Percentiles rank a stretch among this genome's conserved stretches.
Evolutionary conservation across 2,888 invertebrate species (phyloP).

Genomic region (Timema cristinae): DNA sequence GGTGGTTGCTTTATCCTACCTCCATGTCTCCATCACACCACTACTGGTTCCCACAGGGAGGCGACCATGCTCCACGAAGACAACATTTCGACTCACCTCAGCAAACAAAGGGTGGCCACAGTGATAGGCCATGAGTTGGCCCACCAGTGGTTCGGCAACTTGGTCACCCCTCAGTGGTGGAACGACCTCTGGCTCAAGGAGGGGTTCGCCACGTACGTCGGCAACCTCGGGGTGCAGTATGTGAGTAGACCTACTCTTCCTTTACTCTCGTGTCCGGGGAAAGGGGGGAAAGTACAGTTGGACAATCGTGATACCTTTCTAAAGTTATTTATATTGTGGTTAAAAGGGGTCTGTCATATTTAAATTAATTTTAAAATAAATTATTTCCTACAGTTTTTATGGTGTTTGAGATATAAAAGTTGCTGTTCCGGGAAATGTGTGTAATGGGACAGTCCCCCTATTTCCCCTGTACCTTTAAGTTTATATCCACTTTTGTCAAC

Average conservation of each 20-base stretch:
- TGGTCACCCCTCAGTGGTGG: slow-evolving; percentile 43
- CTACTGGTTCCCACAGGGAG: slow-evolving; percentile 39
- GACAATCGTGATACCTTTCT: too few species aligned
- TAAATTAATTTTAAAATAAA: too few species aligned
- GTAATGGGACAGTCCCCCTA: too few species aligned
- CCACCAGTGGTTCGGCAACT: slow-evolving; percentile 44
- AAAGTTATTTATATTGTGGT: too few species aligned
- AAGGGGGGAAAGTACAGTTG: too few species aligned
- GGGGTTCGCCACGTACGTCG: slow-evolving; percentile 49
- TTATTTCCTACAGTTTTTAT: too few species aligned
- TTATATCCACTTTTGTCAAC: too few species aligned
- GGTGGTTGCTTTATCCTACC: too few species aligned
- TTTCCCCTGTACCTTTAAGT: too few species aligned
- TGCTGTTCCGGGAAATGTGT: too few species aligned
- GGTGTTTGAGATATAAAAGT: too few species aligned
- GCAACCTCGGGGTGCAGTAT: slow-evolving; percentile 42
- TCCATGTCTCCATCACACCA: background rate
- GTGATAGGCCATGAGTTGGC: slow-evolving; percentile 49
- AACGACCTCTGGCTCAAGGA: slow-evolving; percentile 51
- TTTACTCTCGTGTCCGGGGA: background rate
- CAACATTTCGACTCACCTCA: slow-evolving; percentile 39
- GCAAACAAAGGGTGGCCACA: slow-evolving; percentile 41
- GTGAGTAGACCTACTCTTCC: slow-evolving; percentile 30
- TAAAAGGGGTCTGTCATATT: too few species aligned
- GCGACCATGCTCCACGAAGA: slow-evolving; percentile 46